phyloP scores from a whole-genome alignment of 2,113 vertebrate genomes.

The Clarias macrocephalus region DNA sequence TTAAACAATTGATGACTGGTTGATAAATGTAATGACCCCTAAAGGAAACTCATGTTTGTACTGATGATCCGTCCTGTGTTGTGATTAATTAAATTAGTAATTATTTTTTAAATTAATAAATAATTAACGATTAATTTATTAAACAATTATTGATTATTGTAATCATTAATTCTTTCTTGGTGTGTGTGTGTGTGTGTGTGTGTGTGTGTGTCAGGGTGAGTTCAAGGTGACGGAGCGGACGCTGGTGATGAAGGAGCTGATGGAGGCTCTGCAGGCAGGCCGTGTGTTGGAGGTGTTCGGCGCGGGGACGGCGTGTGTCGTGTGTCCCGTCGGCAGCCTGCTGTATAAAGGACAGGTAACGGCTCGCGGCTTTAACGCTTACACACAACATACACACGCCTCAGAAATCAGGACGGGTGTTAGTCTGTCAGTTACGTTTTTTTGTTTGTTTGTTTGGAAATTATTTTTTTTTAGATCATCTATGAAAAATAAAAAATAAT shows the following conservation, averaged over 20 bases:
- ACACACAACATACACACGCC: not conserved
- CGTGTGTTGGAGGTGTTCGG: constrained; percentile 84
- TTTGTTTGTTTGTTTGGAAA: too few species aligned
- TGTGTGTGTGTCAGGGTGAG: constrained; percentile 71
- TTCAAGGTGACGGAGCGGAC: constrained; percentile 79
- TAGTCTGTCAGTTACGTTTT: not conserved
- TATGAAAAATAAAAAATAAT: too few species aligned
- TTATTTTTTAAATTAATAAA: too few species aligned
- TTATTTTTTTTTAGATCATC: too few species aligned
- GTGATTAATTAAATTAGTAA: too few species aligned
- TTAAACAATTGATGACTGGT: too few species aligned
- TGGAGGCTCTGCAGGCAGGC: constrained; percentile 71
- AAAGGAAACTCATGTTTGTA: too few species aligned
- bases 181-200: constrained; percentile 10
- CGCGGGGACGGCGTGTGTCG: constrained; percentile 85
- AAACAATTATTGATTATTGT: too few species aligned
- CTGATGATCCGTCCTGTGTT: too few species aligned
- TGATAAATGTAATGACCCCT: too few species aligned
- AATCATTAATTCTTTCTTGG: too few species aligned
- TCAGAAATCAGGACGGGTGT: not conserved
- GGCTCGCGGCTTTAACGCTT: not conserved
- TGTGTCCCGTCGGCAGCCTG: constrained; percentile 83
- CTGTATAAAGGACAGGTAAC: constrained; percentile 79
- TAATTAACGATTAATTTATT: too few species aligned
- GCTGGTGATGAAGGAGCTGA: constrained; percentile 76